Conservation (phyloP, 2,113 vertebrate species). For the Oplegnathus fasciatus region DNA sequence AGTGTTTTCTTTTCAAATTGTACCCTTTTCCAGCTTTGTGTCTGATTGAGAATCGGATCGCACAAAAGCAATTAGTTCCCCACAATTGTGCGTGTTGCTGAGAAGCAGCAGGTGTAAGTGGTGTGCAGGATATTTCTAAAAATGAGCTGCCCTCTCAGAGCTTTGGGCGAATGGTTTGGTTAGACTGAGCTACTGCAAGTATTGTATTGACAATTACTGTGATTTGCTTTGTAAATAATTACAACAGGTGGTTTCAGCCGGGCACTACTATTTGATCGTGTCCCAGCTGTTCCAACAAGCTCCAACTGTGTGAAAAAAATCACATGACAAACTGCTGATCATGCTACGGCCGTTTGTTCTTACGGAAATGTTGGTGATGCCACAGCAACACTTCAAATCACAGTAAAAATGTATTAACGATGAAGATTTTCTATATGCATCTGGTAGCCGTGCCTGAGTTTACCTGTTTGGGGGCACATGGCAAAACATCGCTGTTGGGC, state of each 20-base stretch:
- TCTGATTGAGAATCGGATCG: neutral
- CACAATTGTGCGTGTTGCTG: neutral
- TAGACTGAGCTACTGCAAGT: neutral
- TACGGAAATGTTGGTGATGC: neutral
- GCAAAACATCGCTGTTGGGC: neutral
- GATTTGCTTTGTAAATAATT: slow-evolving; percentile 5
- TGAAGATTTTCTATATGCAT: neutral
- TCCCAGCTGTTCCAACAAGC: slow-evolving; percentile 6
- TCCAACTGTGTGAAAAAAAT: neutral
- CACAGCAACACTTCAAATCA: neutral
- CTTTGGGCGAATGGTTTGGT: neutral
- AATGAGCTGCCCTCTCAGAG: neutral
- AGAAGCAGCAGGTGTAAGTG: neutral
- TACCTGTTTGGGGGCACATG: neutral
- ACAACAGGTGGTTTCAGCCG: neutral
- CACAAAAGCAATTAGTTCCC: neutral
- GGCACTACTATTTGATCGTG: neutral
- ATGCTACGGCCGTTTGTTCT: neutral
- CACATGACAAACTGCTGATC: neutral
- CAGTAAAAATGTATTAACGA: neutral
- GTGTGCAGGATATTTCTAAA: neutral
- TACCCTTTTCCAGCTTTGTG: neutral
- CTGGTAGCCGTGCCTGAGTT: neutral
- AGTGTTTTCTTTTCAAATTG: neutral
- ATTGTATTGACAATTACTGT: neutral